These are phyloP conservation scores for Pedetes capensis DNA, from an alignment of 2,113 vertebrate species.

Conservation along the genomic window DNA sequence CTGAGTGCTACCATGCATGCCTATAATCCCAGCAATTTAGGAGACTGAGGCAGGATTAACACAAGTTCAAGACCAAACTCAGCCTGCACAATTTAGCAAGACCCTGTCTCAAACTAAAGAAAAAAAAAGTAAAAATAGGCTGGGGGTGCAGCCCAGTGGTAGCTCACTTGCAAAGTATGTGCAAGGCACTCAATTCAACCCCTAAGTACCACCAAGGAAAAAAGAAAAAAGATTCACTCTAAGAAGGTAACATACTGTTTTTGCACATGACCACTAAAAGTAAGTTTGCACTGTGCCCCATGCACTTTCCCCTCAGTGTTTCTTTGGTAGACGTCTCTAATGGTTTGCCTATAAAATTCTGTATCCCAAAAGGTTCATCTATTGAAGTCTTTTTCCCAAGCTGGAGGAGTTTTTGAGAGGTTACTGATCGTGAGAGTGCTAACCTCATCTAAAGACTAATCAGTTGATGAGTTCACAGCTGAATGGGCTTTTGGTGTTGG, in stretches of 20 bases:
- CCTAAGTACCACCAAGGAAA: no score
- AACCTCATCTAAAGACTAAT: neutral
- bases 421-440: neutral
- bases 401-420: neutral
- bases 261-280: neutral
- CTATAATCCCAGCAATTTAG: no score
- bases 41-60: no score
- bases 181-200: no score
- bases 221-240: neutral
- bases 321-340: neutral
- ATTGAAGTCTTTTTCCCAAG: neutral
- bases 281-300: neutral
- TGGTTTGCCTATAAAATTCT: neutral
- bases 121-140: no score
- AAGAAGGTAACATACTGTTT: neutral
- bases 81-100: no score
- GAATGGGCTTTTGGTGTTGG: neutral
- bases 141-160: no score
- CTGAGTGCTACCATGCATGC: no score
- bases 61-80: no score
- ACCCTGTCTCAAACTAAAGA: no score
- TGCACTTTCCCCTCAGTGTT: neutral
- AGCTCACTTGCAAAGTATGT: no score
- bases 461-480: no score
- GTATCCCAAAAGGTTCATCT: neutral